Percentiles rank a stretch among this genome's conserved stretches.
Conservation (phyloP, 2,113 vertebrate genomes). For the Cricetomys ansorgei region DNA sequence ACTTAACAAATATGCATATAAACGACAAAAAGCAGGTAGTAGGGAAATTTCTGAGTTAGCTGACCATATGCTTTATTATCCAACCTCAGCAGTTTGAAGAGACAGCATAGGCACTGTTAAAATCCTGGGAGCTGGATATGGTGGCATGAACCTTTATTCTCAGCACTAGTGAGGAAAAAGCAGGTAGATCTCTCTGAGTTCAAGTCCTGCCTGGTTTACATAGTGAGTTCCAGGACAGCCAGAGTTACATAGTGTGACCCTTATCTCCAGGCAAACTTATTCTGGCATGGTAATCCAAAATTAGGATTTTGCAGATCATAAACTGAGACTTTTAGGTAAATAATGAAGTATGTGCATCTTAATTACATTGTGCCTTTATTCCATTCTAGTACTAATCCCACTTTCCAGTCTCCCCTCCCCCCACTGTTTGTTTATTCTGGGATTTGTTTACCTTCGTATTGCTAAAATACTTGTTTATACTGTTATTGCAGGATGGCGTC, state of each 20-base stretch:
- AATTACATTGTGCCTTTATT: not conserved
- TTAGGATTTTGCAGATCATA: constrained; percentile 50
- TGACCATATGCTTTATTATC: not conserved
- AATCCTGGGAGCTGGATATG: not conserved
- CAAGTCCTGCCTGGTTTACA: not conserved
- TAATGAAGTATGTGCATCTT: not conserved
- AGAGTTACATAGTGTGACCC: not conserved
- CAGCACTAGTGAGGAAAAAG: not conserved
- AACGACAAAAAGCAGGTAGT: not conserved
- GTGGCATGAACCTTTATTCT: not conserved
- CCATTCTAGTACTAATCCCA: not conserved
- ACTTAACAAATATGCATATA: not conserved
- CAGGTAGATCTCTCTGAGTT: not conserved
- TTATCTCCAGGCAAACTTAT: not conserved
- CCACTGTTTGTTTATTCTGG: not conserved
- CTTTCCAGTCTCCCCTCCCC: not conserved
- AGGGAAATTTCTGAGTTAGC: constrained; percentile 3
- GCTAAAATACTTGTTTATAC: not conserved
- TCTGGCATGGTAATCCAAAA: constrained; percentile 5
- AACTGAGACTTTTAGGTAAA: constrained; percentile 17
- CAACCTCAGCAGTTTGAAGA: constrained; percentile 47
- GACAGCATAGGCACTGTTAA: not conserved
- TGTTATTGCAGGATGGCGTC: not conserved
- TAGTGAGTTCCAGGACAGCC: not conserved
- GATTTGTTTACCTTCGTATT: not conserved